These are phyloP conservation scores for Notechis scutatus DNA, from an alignment of 2,113 vertebrate species.

Conservation along the genomic window DNA sequence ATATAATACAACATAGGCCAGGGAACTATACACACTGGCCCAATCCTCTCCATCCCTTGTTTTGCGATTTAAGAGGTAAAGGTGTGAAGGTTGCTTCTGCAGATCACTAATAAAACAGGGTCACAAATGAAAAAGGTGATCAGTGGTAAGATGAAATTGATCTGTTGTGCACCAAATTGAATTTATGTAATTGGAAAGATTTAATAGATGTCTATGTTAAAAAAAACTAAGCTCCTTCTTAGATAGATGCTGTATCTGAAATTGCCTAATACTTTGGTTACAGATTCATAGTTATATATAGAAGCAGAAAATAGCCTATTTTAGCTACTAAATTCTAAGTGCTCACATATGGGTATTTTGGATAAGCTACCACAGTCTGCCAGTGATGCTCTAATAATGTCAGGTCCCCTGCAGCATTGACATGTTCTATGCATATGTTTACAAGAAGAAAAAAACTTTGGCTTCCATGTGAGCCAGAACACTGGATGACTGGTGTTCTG, in stretches of 20 bases:
- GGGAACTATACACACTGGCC: not conserved
- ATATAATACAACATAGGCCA: not conserved
- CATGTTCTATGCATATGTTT: not conserved
- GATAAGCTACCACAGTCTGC: not conserved
- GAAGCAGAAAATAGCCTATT: not conserved
- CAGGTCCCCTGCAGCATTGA: not conserved
- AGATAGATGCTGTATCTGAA: not conserved
- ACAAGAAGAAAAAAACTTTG: not conserved
- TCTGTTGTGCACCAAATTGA: not conserved
- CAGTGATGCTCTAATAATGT: not conserved
- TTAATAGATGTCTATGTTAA: not conserved
- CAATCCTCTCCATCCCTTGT: not conserved
- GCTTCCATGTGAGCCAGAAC: not conserved
- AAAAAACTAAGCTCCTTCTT: not conserved
- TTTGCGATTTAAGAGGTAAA: not conserved
- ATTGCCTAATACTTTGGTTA: not conserved
- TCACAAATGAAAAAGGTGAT: not conserved
- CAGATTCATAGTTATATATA: not conserved
- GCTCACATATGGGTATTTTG: not conserved
- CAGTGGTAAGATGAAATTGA: not conserved
- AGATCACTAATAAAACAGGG: not conserved
- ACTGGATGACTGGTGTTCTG: not conserved
- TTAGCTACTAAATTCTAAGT: not conserved
- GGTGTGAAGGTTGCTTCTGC: not conserved
- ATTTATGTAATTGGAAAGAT: not conserved